Evolutionary conservation across 2,113 vertebrate species (phyloP).

Genomic region (Donacobius atricapilla): DNA sequence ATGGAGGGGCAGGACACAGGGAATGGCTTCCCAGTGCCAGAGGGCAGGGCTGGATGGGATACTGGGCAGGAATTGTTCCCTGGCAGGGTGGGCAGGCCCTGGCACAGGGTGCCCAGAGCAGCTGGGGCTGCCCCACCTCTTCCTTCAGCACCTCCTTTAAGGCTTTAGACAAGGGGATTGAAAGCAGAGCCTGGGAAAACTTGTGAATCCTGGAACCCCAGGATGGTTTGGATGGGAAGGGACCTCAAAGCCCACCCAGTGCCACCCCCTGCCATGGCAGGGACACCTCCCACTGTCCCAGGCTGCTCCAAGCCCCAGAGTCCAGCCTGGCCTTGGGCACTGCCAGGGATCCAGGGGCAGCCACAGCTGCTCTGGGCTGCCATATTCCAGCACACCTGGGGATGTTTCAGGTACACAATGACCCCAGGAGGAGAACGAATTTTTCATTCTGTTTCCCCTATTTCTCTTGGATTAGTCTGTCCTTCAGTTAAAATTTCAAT

Average conservation of each 20-base stretch:
- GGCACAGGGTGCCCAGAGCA: neutral
- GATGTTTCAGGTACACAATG: neutral
- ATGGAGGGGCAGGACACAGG: neutral
- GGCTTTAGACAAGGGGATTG: neutral
- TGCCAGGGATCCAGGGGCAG: neutral
- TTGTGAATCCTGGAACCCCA: neutral
- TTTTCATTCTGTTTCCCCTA: neutral
- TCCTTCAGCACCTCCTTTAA: neutral
- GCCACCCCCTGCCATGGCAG: neutral
- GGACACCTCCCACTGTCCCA: neutral
- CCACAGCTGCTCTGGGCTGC: neutral
- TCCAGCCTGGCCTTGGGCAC: neutral
- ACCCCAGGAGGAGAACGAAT: neutral
- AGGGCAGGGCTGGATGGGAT: neutral
- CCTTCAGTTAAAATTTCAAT: neutral
- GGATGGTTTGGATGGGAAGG: rapidly evolving
- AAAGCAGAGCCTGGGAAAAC: neutral
- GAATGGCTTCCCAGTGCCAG: neutral
- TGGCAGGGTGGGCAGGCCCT: neutral
- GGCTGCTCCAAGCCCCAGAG: neutral
- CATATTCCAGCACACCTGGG: neutral
- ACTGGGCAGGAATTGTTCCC: neutral
- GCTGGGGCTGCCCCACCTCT: neutral
- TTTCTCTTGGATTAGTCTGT: neutral
- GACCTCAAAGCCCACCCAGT: neutral